Percentiles rank a stretch among this genome's conserved stretches.
These are phyloP conservation scores for Lithobates sylvaticus DNA, from an alignment of 2,797 vertebrate genomes.

Conservation along the genomic window DNA sequence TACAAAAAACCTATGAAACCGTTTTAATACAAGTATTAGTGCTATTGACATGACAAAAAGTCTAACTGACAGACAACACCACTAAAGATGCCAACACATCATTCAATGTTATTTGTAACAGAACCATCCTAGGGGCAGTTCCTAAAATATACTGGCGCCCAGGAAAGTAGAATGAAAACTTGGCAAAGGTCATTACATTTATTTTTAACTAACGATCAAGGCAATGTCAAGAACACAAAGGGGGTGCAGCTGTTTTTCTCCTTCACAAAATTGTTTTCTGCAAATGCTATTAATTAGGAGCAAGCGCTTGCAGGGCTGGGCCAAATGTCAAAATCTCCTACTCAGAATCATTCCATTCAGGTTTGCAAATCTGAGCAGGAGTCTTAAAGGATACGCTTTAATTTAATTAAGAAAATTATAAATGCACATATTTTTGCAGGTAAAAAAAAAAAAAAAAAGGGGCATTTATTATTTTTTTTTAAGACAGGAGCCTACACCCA, in stretches of 20 bases:
- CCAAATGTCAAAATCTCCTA: no score
- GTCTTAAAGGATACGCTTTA: no score
- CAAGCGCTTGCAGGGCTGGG: no score
- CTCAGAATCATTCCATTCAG: no score
- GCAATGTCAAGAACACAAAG: background rate
- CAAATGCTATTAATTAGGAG: background rate
- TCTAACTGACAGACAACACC: background rate
- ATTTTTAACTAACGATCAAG: slow-evolving; percentile 5
- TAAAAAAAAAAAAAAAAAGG: no score
- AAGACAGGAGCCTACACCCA: no score
- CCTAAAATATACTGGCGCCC: slow-evolving; percentile 8
- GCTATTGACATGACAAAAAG: background rate
- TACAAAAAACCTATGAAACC: no score
- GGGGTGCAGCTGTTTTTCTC: slow-evolving; percentile 8
- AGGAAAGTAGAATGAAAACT: slow-evolving; percentile 10
- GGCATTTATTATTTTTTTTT: no score
- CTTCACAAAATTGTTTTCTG: background rate
- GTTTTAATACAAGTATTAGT: background rate
- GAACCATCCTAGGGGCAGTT: background rate
- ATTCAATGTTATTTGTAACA: slow-evolving; percentile 16
- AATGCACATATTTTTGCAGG: no score
- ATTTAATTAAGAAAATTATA: no score
- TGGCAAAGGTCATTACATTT: slow-evolving; percentile 13
- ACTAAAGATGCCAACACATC: slow-evolving; percentile 7
- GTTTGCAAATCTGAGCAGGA: no score